Conservation (phyloP, 2,113 vertebrate genomes). For the Gopherus evgoodei region DNA sequence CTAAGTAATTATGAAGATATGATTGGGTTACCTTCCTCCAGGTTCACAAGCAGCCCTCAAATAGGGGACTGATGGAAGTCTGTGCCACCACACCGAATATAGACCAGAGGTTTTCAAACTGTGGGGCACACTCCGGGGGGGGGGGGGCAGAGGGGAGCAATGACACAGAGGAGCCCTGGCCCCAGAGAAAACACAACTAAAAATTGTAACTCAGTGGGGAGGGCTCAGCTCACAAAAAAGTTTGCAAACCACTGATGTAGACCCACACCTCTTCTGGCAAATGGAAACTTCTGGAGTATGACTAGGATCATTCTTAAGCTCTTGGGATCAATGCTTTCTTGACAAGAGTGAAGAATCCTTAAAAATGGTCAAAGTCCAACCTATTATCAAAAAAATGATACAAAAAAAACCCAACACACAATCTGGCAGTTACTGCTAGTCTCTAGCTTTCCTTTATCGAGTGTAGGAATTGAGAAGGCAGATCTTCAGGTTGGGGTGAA, state of each 20-base stretch:
- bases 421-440: background rate
- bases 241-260: background rate
- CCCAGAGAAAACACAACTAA: too few species aligned
- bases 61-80: background rate
- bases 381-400: background rate
- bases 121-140: too few species aligned
- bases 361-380: background rate
- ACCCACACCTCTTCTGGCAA: background rate
- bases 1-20: fast-evolving
- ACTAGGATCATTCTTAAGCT: background rate
- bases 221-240: too few species aligned
- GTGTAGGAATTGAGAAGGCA: background rate
- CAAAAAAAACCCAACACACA: background rate
- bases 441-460: background rate
- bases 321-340: background rate
- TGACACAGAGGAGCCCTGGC: fast-evolving
- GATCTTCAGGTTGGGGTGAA: too few species aligned
- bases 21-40: background rate
- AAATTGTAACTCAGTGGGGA: too few species aligned
- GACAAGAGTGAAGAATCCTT: background rate
- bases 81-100: background rate
- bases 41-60: background rate
- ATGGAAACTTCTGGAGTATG: background rate
- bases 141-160: too few species aligned
- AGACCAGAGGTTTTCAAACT: background rate